A percentile compares a stretch with the other conserved stretches of the same genome.
Evolutionary conservation across 2,113 vertebrate genomes (phyloP).

Genomic region (Uropsilus gracilis): DNA sequence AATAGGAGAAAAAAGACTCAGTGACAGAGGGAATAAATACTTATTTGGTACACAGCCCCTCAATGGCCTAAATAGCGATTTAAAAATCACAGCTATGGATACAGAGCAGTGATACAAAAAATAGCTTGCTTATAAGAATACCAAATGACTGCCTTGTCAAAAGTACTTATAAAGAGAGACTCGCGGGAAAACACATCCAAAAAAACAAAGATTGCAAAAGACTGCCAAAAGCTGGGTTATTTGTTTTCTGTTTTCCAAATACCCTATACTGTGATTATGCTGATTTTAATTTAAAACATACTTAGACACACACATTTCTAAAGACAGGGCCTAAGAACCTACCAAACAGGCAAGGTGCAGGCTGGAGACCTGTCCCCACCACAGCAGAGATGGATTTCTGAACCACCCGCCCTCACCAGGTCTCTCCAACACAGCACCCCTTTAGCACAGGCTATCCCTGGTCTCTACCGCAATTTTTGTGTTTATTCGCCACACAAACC

Average conservation of each 20-base stretch:
- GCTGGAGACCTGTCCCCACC: neutral
- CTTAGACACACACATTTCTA: neutral
- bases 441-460: neutral
- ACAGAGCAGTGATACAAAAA: neutral
- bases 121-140: neutral
- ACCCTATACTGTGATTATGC: neutral
- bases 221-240: neutral
- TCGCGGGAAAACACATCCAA: neutral
- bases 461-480: neutral
- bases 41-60: neutral
- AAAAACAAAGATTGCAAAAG: conserved; percentile 17
- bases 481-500: neutral
- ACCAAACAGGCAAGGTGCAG: neutral
- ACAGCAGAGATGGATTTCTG: neutral
- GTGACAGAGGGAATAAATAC: neutral
- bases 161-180: conserved; percentile 3
- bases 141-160: neutral
- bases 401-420: neutral
- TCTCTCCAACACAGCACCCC: too few relatives aligned
- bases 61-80: neutral
- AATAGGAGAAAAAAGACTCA: neutral
- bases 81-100: neutral
- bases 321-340: neutral
- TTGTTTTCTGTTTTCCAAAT: conserved; percentile 20
- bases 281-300: conserved; percentile 13